A percentile compares a stretch with the other conserved stretches of the same genome.
Conservation (phyloP, 1,140 invertebrate species). For the Archegozetes longisetosus region DNA sequence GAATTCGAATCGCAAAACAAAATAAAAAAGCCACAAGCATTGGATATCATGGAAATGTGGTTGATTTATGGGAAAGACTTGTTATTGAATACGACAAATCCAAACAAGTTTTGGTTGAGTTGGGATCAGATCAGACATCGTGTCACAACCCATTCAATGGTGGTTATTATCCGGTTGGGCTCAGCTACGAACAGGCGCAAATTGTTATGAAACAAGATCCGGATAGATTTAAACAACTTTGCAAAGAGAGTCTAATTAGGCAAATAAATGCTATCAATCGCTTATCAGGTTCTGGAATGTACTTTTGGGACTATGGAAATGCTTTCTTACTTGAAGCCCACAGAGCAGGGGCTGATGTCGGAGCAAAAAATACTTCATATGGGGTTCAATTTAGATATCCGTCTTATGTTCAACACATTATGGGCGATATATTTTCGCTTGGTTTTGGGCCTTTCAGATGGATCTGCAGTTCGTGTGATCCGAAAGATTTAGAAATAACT, state of each 20-base stretch:
- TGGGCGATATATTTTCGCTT: conserved; percentile 53
- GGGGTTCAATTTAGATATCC: conserved; percentile 42
- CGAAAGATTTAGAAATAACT: conserved; percentile 38
- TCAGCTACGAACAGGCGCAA: conserved; percentile 29
- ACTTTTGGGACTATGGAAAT: conserved; percentile 54
- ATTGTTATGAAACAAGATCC: conserved; percentile 38
- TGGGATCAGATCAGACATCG: conserved; percentile 53
- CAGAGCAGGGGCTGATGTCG: conserved; percentile 33
- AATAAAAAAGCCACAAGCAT: conserved; percentile 36
- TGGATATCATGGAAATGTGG: conserved; percentile 46
- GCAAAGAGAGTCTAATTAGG: conserved; percentile 42
- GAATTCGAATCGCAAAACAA: conserved; percentile 30
- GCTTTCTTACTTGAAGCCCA: conserved; percentile 48
- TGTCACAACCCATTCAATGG: conserved; percentile 48
- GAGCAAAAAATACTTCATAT: conserved; percentile 5
- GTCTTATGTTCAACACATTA: conserved; percentile 52
- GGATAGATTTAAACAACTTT: conserved; percentile 36
- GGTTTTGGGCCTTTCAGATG: conserved; percentile 57
- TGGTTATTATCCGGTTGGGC: conserved; percentile 46
- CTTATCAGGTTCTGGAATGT: conserved; percentile 39
- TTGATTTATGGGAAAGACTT: conserved; percentile 43
- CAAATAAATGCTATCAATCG: conserved; percentile 44
- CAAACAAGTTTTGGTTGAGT: conserved; percentile 41
- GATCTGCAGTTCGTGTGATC: conserved; percentile 44
- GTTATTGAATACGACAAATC: conserved; percentile 36